These are phyloP conservation scores for Mastomys coucha DNA, from an alignment of 2,113 vertebrate species.

Conservation along the genomic window DNA sequence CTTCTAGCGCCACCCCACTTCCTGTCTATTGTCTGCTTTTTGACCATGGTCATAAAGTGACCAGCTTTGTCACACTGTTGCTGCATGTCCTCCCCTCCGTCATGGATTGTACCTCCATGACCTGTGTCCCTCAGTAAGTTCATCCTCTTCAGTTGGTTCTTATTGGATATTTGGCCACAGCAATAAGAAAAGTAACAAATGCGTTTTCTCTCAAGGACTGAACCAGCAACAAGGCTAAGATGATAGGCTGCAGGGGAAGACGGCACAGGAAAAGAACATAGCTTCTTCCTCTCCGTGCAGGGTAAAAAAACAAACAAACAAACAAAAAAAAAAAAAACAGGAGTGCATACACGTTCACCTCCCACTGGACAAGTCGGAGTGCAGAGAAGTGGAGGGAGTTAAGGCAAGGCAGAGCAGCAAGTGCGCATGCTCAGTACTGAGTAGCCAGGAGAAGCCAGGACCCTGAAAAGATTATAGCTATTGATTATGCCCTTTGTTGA, in stretches of 20 bases:
- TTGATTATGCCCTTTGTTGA: background rate
- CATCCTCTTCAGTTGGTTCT: background rate
- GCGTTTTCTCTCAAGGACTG: background rate
- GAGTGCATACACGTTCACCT: background rate
- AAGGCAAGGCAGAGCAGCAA: background rate
- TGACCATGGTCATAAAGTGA: background rate
- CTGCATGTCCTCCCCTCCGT: accelerated
- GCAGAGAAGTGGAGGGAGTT: accelerated
- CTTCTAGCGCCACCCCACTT: background rate
- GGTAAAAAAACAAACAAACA: no score
- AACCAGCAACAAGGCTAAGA: background rate
- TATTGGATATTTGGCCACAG: background rate
- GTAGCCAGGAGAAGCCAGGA: background rate
- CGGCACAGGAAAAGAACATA: background rate
- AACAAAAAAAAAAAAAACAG: no score
- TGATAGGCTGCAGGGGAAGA: background rate
- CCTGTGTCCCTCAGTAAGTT: background rate
- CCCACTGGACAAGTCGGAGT: background rate
- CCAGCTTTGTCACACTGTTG: background rate
- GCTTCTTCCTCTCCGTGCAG: background rate
- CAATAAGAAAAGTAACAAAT: background rate
- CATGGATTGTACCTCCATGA: background rate
- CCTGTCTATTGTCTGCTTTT: background rate
- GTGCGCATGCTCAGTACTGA: background rate
- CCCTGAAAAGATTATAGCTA: background rate